Percentiles rank a stretch among this genome's conserved stretches.
These are phyloP conservation scores for Eriocheir sinensis DNA, from an alignment of 1,140 invertebrate genomes.

Conservation along the genomic window DNA sequence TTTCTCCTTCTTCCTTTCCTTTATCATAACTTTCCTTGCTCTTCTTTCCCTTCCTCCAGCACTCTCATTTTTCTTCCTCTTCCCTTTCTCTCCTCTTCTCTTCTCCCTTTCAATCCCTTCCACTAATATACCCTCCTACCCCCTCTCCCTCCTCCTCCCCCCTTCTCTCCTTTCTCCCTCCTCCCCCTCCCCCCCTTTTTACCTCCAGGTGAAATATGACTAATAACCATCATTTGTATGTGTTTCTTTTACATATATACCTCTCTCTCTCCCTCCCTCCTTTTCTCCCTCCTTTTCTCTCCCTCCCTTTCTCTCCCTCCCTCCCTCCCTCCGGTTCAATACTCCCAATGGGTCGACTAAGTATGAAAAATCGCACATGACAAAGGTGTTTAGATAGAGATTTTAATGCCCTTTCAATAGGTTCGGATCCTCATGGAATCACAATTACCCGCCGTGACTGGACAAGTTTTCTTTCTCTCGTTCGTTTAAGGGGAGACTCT, in stretches of 20 bases:
- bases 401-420: slow-evolving; percentile 77
- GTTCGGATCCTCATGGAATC: slow-evolving; percentile 77
- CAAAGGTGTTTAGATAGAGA: slow-evolving; percentile 77
- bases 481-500: slow-evolving; percentile 62
- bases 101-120: no score
- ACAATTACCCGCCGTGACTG: slow-evolving; percentile 76
- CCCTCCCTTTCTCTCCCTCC: no score
- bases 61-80: no score
- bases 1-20: no score
- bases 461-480: slow-evolving; percentile 69
- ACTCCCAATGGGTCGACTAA: slow-evolving; percentile 73
- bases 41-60: no score
- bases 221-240: slow-evolving; percentile 73
- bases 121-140: neutral
- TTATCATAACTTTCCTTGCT: no score
- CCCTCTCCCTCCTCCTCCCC: neutral
- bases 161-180: neutral
- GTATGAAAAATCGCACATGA: slow-evolving; percentile 73
- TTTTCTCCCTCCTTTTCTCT: no score
- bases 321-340: slow-evolving; percentile 55
- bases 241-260: slow-evolving; percentile 59
- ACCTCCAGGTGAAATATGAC: slow-evolving; percentile 62
- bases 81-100: no score
- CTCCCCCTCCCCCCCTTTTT: neutral
- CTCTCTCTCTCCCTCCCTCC: no score